Conservation (phyloP, 1,140 invertebrate genomes). For the Zeugodacus cucurbitae region DNA sequence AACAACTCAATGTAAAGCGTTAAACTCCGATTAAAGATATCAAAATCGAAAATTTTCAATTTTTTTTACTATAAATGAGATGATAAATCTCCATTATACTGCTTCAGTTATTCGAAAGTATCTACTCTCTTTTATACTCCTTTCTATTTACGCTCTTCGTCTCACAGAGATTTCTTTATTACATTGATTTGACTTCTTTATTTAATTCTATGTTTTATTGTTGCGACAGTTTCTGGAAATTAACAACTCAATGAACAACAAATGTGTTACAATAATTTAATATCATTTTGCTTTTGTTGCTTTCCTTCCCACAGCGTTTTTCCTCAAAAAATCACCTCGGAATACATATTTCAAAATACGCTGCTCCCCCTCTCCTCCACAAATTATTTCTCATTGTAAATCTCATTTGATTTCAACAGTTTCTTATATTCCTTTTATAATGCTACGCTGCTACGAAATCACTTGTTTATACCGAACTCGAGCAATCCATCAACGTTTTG, state of each 20-base stretch:
- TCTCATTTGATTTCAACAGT: not conserved
- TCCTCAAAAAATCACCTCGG: not conserved
- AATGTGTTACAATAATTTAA: not conserved
- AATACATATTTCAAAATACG: too few species aligned
- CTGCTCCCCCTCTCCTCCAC: not conserved
- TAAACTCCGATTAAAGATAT: too few species aligned
- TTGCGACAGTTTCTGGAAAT: not conserved
- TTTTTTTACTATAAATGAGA: too few species aligned
- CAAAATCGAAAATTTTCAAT: too few species aligned
- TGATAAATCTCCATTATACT: too few species aligned
- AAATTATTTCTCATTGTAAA: not conserved
- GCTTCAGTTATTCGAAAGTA: too few species aligned
- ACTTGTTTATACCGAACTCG: conserved; percentile 29
- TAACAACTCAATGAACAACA: not conserved
- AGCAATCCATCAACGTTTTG: conserved; percentile 38
- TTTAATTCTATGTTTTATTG: not conserved
- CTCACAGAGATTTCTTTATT: not conserved
- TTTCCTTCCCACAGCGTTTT: not conserved
- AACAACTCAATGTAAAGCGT: too few species aligned
- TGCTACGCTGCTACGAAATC: not conserved
- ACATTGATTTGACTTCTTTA: not conserved
- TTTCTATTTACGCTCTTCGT: too few species aligned
- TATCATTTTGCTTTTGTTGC: not conserved
- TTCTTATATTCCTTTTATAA: not conserved
- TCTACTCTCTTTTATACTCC: too few species aligned